Evolutionary conservation across 2,888 invertebrate genomes (phyloP), one percentile per base, ranked within the genome.

Genomic region (Arrhopalites spinosus): DNA sequence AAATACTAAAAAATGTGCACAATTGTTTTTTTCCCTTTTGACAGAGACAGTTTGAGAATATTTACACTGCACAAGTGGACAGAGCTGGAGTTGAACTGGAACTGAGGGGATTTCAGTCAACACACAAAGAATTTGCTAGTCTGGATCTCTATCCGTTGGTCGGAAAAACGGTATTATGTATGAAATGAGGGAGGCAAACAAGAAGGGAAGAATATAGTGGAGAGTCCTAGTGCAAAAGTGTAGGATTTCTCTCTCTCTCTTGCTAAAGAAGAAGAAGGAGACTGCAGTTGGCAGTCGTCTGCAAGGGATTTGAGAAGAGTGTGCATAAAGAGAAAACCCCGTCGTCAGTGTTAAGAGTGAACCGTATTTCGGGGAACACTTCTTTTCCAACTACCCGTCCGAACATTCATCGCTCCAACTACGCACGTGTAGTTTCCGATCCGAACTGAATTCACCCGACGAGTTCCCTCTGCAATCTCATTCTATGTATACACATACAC

Each of bases 361-460:
- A 25, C 25, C 67, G 67, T 67, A 67, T 69, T 69, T 69, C 50
- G 69, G 69, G 20, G 69, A 67, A 15, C 27, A 53, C 3, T 3
- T 36, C 30, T 64, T 27, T 36, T 15, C 25, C 59, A 45, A 45
- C 20, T 29, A 45, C 25, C 3, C 3, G 30, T 36, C 8, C 8
- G 23, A 45, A 45, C 23, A 45, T 67, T 30, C 64, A 66, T 30
- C 45, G 67, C 43, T 45, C 25, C 45, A 30, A 69, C 50, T 69
- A 69, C 69, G 69, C 69, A 69, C 69, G 69, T 69, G 69, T 69
- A 69, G 69, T 27, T 67, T 29, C 69, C 69, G 50, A 69, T 53
- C 69, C 53, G 69, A 69, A 69, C 69, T 47, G 50, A 69, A 50
- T 50, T 69, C 53, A 53, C 69, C 69, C 53, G 69, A 69, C 17